phyloP scores from a whole-genome alignment of 2,797 vertebrate species.

The Cephalopachus bancanus region DNA sequence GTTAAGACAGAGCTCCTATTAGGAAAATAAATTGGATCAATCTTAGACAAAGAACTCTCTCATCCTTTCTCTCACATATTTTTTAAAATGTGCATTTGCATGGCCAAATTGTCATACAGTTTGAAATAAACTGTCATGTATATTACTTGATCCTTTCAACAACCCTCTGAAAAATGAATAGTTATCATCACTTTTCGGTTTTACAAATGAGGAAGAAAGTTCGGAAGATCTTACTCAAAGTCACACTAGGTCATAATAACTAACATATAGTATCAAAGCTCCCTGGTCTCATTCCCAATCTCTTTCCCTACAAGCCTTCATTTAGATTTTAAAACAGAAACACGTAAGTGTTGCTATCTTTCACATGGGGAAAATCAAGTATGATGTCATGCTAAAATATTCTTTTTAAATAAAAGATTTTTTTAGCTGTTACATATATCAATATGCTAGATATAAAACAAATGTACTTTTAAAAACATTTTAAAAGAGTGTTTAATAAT shows the following conservation, averaged over 20 bases:
- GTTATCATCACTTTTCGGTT: conserved; percentile 36
- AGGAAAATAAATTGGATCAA: conserved; percentile 72
- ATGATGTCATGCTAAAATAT: conserved; percentile 19
- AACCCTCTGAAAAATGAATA: conserved; percentile 53
- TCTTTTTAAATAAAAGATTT: not conserved
- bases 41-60: conserved; percentile 68
- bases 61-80: not conserved
- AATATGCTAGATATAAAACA: not conserved
- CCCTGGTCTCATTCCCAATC: not conserved
- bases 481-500: conserved; percentile 37
- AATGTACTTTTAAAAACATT: not conserved
- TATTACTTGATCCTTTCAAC: conserved; percentile 30
- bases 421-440: conserved; percentile 37
- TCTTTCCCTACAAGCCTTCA: conserved; percentile 35
- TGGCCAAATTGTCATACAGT: not conserved
- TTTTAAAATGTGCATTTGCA: not conserved
- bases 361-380: conserved; percentile 44
- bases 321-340: conserved; percentile 36
- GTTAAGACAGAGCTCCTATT: conserved; percentile 98
- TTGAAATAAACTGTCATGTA: conserved; percentile 40
- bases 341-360: conserved; percentile 21
- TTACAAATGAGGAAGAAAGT: conserved; percentile 31
- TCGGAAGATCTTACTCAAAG: conserved; percentile 34
- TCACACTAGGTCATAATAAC: not conserved
- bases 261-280: not conserved